A percentile compares a stretch with the other conserved stretches of the same genome.
Conservation (phyloP, 2,797 vertebrate species). For the Synanceia verrucosa region DNA sequence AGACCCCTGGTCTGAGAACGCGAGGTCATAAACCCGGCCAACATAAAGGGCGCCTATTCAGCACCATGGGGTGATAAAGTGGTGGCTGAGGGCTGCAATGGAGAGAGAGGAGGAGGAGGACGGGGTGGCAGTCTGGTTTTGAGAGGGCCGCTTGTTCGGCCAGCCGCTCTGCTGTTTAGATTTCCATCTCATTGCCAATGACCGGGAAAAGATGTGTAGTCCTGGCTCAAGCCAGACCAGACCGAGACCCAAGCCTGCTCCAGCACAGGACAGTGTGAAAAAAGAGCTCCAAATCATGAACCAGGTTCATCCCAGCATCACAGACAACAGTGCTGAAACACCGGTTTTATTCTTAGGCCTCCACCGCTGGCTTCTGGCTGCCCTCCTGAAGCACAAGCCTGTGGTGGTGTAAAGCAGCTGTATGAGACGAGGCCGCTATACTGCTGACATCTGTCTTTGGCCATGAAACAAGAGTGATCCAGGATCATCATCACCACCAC, state of each 20-base stretch:
- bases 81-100: conserved; percentile 45
- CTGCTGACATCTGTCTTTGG: conserved; percentile 74
- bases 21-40: conserved; percentile 72
- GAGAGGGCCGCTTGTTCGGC: conserved; percentile 80
- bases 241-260: conserved; percentile 23
- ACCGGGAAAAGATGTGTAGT: conserved; percentile 71
- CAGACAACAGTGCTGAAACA: conserved; percentile 62
- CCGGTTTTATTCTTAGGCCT: conserved; percentile 76
- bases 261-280: conserved; percentile 35
- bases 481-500: conserved; percentile 56
- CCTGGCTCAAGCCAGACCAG: conserved; percentile 22
- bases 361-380: conserved; percentile 71
- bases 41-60: conserved; percentile 83
- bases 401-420: conserved; percentile 71
- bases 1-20: conserved; percentile 67
- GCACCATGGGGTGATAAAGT: conserved; percentile 70
- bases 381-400: conserved; percentile 62
- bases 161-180: conserved; percentile 72
- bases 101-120: conserved; percentile 49
- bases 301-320: conserved; percentile 51
- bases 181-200: conserved; percentile 77
- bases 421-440: conserved; percentile 42
- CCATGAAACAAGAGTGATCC: conserved; percentile 67
- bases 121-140: conserved; percentile 68
- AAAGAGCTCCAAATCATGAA: conserved; percentile 29